Base-by-base conservation (phyloP, 1,140 invertebrate genomes). In the Eupeodes corollae region DNA sequence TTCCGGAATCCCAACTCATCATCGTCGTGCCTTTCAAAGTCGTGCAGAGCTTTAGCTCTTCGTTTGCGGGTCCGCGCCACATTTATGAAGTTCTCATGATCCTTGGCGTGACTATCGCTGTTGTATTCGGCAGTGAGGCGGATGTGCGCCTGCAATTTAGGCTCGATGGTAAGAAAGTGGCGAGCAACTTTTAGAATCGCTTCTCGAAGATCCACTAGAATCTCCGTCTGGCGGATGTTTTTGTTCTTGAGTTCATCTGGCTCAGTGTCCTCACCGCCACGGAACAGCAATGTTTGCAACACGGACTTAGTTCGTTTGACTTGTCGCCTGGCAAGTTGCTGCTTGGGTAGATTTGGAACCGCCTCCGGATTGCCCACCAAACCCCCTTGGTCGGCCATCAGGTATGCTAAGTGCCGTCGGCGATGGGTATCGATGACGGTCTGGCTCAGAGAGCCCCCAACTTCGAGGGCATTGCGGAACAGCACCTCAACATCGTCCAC, bases 1-100 rank as follows among this genome's bases (percentile, higher is more conserved):
- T 94, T 95, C 42, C 92, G 78, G 71, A 99, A 99, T 26, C 95
- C 95, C 19, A 99, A 73, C 72, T 99, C 97, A 74, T 99, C 95
- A 63, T 97, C 92, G 73, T 98, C 96, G 63, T 96, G 87, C 54
- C 94, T 77, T 70, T 98, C 93, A 79, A 99, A 99, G 74, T 99
- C 68, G 35, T 67, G 59, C 19, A 69, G 54, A 1, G 96, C 96
- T 73, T 98, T 97, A 9, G 95, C 96, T 55, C 95, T 74, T 59
- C 93, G 77, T 53, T 86, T 83, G 49, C 91, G 80, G 56, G 83
- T 90, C 51, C 85, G 77, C 10, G 88, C 88, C 9, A 89, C 91
- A 73, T 89, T 91, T 11, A 93, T 82, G 70, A 93, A 98, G 68
- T 86, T 87, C 56, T 95, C 88, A 68, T 94, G 85, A 71, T 99